Conservation (phyloP, 1,140 invertebrate genomes). For the Protaetia brevitarsis region DNA sequence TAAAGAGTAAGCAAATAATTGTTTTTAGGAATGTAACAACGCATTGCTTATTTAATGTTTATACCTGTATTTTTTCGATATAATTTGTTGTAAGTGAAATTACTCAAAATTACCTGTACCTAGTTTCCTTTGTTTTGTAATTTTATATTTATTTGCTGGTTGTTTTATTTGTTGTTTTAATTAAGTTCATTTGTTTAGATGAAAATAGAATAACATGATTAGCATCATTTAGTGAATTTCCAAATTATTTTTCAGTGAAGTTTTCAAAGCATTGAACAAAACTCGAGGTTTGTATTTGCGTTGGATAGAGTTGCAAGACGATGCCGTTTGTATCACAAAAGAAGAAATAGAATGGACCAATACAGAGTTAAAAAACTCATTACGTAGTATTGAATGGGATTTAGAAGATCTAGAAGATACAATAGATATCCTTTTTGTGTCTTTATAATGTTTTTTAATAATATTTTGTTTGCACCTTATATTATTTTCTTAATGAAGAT, state of each 20-base stretch:
- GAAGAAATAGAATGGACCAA: slow-evolving; percentile 90
- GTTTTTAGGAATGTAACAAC: slow-evolving; percentile 18
- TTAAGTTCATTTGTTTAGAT: slow-evolving; percentile 58
- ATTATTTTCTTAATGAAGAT: slow-evolving; percentile 49
- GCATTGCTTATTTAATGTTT: not conserved
- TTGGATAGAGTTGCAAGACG: slow-evolving; percentile 82
- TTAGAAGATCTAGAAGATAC: slow-evolving; percentile 94
- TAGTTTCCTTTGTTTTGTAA: not conserved
- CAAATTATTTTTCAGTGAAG: slow-evolving; percentile 69
- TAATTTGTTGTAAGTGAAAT: not conserved
- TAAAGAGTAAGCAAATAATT: slow-evolving; percentile 81
- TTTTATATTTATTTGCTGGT: not conserved
- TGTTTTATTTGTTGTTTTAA: slow-evolving; percentile 11
- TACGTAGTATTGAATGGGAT: slow-evolving; percentile 95
- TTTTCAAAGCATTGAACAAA: slow-evolving; percentile 88
- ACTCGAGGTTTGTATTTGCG: slow-evolving; percentile 82
- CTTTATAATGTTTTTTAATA: slow-evolving; percentile 51
- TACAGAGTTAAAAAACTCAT: slow-evolving; percentile 85
- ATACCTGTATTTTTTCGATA: not conserved
- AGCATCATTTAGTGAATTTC: slow-evolving; percentile 7
- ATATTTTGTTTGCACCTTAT: not conserved
- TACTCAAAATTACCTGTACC: too few species aligned
- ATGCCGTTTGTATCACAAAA: slow-evolving; percentile 63
- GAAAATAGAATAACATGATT: slow-evolving; percentile 50
- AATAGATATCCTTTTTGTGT: slow-evolving; percentile 89